Evolutionary conservation across 2,113 vertebrate genomes (phyloP).

Genomic region (Micromys minutus): DNA sequence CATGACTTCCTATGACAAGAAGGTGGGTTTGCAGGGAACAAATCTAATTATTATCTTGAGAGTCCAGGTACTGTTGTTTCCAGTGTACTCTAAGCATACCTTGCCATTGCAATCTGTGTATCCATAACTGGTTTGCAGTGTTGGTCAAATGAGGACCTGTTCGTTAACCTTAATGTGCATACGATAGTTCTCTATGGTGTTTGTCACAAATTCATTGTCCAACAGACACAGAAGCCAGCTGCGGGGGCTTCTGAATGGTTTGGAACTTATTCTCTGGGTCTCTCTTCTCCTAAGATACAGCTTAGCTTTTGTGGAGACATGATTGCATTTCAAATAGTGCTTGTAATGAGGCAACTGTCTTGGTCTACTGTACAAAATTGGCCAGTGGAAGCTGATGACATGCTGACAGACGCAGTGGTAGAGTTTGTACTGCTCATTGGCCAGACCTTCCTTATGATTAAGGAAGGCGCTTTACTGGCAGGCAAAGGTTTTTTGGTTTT

Average conservation of each 20-base stretch:
- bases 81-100: not conserved
- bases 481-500: not conserved
- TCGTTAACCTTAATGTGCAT: not conserved
- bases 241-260: not conserved
- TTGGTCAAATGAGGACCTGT: not conserved
- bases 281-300: not conserved
- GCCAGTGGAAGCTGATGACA: not conserved
- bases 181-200: not conserved
- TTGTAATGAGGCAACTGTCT: not conserved
- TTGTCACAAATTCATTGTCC: not conserved
- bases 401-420: too few species aligned
- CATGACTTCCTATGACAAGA: not conserved
- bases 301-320: constrained; percentile 40
- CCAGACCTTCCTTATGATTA: not conserved
- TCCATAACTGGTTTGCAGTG: not conserved
- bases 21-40: constrained; percentile 48
- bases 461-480: not conserved
- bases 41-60: not conserved
- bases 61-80: not conserved
- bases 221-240: not conserved
- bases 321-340: constrained; percentile 45
- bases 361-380: not conserved
- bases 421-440: not conserved
- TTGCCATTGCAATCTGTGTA: not conserved
- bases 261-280: not conserved